Conservation (phyloP, 2,888 invertebrate species). For the Melanostoma scalare region DNA sequence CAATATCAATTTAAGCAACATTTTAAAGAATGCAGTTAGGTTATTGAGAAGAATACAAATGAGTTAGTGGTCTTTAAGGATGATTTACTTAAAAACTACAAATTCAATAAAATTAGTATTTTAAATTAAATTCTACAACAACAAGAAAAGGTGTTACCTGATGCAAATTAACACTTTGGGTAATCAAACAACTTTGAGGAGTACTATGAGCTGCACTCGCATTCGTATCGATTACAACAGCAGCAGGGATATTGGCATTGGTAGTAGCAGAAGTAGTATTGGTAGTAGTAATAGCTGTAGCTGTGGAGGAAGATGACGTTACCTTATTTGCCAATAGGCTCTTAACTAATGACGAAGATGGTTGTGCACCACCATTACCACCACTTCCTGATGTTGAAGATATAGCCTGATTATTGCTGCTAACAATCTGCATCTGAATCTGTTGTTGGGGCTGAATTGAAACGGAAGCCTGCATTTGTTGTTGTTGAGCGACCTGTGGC, state of each 20-base stretch:
- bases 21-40: too few relatives aligned
- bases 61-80: not conserved
- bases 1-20: too few relatives aligned
- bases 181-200: conserved; percentile 79
- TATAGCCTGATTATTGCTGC: conserved; percentile 63
- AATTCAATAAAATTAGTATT: conserved; percentile 44
- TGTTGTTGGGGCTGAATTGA: conserved; percentile 48
- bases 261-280: conserved; percentile 68
- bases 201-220: conserved; percentile 77
- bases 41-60: too few relatives aligned
- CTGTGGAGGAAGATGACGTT: conserved; percentile 79
- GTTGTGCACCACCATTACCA: conserved; percentile 69
- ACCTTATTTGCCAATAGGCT: conserved; percentile 97
- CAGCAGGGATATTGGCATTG: conserved; percentile 75
- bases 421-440: conserved; percentile 18
- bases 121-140: conserved; percentile 54
- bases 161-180: conserved; percentile 77
- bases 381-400: conserved; percentile 56
- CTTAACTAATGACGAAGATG: conserved; percentile 92
- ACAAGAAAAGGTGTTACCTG: conserved; percentile 76
- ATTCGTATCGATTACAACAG: conserved; percentile 76
- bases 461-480: conserved; percentile 21
- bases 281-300: conserved; percentile 71
- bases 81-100: not conserved
- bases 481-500: conserved; percentile 54